A percentile compares a stretch with the other conserved stretches of the same genome.
These are phyloP conservation scores for Passer domesticus DNA, from an alignment of 2,113 vertebrate genomes.

Conservation along the genomic window DNA sequence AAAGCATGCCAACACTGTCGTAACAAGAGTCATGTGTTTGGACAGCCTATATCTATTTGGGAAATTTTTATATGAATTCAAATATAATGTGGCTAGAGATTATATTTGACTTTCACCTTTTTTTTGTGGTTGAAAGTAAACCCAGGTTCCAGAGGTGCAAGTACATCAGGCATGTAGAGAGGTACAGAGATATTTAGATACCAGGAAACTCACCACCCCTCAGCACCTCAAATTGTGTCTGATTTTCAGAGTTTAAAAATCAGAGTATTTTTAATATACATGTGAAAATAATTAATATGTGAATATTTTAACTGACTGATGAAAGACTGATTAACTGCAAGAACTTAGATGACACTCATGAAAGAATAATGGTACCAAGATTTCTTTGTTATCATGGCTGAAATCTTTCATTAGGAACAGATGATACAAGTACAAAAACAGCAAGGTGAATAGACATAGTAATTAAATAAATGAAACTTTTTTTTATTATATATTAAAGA, in stretches of 20 bases:
- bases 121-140: not conserved
- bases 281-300: not conserved
- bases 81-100: not conserved
- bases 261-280: not conserved
- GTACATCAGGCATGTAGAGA: not conserved
- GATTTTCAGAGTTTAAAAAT: not conserved
- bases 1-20: not conserved
- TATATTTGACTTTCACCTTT: not conserved
- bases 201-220: not conserved
- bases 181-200: not conserved
- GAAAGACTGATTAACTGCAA: not conserved
- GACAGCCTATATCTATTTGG: not conserved
- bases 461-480: not conserved
- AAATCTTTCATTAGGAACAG: not conserved
- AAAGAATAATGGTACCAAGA: not conserved
- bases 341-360: not conserved
- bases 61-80: not conserved
- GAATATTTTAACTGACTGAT: not conserved
- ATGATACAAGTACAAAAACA: not conserved
- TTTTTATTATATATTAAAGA: not conserved
- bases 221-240: not conserved
- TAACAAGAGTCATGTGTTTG: not conserved
- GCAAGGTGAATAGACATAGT: not conserved
- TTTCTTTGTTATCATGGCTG: not conserved
- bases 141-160: not conserved